Percentiles rank a stretch among this genome's conserved stretches.
Evolutionary conservation across 2,888 invertebrate species (phyloP).

Genomic region (Andrena hattorfiana): DNA sequence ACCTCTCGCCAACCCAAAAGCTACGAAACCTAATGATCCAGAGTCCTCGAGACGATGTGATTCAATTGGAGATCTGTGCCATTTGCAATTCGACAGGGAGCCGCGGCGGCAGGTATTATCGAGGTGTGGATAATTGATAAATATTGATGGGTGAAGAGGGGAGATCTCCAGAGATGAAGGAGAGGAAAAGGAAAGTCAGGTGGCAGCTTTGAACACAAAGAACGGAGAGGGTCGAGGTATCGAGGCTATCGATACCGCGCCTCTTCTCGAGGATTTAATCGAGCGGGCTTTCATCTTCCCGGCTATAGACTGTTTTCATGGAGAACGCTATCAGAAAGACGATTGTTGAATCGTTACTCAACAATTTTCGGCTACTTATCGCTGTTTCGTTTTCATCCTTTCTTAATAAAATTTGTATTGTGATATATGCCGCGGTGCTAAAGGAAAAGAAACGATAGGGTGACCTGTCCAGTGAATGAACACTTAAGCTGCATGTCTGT

Average conservation of each 20-base stretch:
- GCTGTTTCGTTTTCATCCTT: not conserved
- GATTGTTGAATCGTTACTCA: constrained; percentile 29
- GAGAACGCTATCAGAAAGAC: constrained; percentile 27
- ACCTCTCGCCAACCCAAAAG: not conserved
- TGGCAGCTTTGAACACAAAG: constrained; percentile 53
- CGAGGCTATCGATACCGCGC: constrained; percentile 51
- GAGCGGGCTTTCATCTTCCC: constrained; percentile 60
- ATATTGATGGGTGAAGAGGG: constrained; percentile 53
- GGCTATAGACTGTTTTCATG: constrained; percentile 12
- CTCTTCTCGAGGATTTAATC: constrained; percentile 67
- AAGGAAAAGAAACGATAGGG: not conserved
- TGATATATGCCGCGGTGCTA: not conserved
- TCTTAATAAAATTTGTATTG: too few relatives aligned
- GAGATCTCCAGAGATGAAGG: constrained; percentile 49
- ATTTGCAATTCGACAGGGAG: constrained; percentile 45
- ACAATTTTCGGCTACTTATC: constrained; percentile 4
- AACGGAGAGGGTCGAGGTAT: constrained; percentile 53
- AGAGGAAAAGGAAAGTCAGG: constrained; percentile 43
- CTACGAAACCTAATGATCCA: not conserved
- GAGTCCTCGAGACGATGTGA: not conserved
- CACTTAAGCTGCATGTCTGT: too few relatives aligned
- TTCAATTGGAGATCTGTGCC: constrained; percentile 1
- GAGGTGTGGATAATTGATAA: constrained; percentile 58
- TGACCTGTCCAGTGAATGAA: too few relatives aligned
- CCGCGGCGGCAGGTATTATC: constrained; percentile 4